Conservation (phyloP, 2,113 vertebrate species). For the Austrofundulus limnaeus region DNA sequence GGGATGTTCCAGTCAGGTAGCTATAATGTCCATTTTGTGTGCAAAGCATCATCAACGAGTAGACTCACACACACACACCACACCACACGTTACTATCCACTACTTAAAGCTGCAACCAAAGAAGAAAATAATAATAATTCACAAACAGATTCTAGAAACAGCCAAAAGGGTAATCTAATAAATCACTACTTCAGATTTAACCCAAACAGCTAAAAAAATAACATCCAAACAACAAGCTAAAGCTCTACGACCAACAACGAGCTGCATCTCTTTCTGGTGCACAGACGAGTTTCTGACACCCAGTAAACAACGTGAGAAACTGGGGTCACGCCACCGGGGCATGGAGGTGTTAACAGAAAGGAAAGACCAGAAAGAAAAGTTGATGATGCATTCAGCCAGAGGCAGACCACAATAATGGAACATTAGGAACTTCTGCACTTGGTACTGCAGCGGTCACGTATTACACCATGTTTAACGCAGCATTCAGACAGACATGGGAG, state of each 20-base stretch:
- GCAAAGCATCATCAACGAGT: conserved; percentile 35
- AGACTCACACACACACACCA: conserved; percentile 33
- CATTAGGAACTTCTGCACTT: conserved; percentile 39
- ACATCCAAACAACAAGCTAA: conserved; percentile 1
- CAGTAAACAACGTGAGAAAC: not conserved
- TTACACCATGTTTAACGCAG: conserved; percentile 49
- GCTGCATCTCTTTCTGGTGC: not conserved
- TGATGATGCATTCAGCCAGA: conserved; percentile 69
- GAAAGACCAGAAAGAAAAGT: conserved; percentile 55
- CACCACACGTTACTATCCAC: conserved; percentile 30
- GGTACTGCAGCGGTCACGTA: conserved; percentile 47
- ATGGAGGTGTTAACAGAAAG: conserved; percentile 28
- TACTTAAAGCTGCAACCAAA: conserved; percentile 20
- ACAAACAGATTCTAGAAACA: not conserved
- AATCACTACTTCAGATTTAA: conserved; percentile 5
- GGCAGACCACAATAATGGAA: conserved; percentile 46
- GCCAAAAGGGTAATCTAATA: conserved; percentile 1
- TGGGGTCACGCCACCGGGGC: not conserved
- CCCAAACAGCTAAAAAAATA: not conserved
- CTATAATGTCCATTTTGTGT: conserved; percentile 27
- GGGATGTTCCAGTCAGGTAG: conserved; percentile 48
- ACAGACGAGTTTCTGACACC: conserved; percentile 9
- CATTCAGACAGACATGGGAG: conserved; percentile 55
- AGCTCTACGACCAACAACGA: conserved; percentile 29
- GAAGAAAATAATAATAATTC: not conserved